Conservation (phyloP, 2,797 vertebrate genomes). For the Hippopotamyrus pictus region DNA sequence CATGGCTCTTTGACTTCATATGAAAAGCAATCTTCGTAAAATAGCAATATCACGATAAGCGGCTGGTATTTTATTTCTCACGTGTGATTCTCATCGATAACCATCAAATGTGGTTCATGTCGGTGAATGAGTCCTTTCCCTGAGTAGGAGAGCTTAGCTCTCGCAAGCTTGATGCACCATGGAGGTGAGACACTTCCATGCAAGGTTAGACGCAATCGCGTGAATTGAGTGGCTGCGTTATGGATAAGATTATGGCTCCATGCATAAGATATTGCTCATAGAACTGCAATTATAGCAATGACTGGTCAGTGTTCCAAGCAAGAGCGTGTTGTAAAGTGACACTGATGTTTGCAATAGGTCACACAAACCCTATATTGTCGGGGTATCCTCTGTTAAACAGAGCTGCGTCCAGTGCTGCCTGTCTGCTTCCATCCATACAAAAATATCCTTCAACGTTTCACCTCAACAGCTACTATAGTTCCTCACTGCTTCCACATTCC, state of each 20-base stretch:
- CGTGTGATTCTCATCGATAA: slow-evolving; percentile 54
- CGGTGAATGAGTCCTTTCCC: slow-evolving; percentile 29
- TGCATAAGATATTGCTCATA: neutral
- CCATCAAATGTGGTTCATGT: slow-evolving; percentile 57
- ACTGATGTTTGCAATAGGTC: neutral
- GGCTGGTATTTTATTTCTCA: slow-evolving; percentile 55
- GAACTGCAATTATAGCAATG: neutral
- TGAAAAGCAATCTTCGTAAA: slow-evolving; percentile 69
- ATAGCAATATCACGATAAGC: slow-evolving; percentile 57
- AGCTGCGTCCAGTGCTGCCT: neutral
- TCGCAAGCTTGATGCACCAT: neutral
- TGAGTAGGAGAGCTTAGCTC: neutral
- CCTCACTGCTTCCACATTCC: slow-evolving; percentile 45
- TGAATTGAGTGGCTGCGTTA: neutral
- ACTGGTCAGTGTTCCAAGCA: neutral
- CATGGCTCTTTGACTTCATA: slow-evolving; percentile 66
- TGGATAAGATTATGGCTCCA: neutral
- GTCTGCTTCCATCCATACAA: neutral
- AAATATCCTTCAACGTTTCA: neutral
- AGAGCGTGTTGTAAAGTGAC: neutral
- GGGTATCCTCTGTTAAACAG: neutral
- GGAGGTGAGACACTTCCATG: neutral
- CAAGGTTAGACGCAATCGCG: neutral
- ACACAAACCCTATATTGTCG: neutral
- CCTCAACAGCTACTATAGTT: neutral